Evolutionary conservation across 1,140 invertebrate genomes (phyloP), one percentile per base, ranked within the genome.

Genomic region (Zaprionus vittiger): DNA sequence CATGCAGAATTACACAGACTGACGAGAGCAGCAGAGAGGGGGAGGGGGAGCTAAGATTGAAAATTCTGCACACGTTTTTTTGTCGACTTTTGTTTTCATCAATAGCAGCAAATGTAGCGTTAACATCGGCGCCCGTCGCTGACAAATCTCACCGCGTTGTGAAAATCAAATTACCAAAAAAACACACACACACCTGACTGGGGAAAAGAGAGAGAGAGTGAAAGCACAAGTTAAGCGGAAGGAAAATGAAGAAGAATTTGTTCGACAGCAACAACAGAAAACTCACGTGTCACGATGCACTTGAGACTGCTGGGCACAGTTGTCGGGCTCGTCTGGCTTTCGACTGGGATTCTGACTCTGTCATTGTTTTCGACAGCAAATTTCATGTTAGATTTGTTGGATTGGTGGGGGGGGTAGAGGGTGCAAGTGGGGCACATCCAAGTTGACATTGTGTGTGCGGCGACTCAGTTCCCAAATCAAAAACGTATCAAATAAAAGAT

Each of bases 401-500:
- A 38, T 20, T 20, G 7, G 14, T 5, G 11, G 1, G 7, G 9
- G 22, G 15, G 12, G n/a, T 12, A 20, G 20, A 20, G 20, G 2
- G 24, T 4, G 24, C 24, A 24, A 4, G 24, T 24, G 24, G 24
- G 26, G 2, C 12, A 44, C 12, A 54, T 47, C 59, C 41, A 78
- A 78, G 73, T 71, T 89, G 84, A 81, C 79, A 79, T 86, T 86
- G 83, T 86, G 71, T 86, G 76, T 79, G 79, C 67, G 81, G 68
- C 61, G 55, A 76, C 44, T 69, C 44, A 52, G 44, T 71, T 63
- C 84, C 82, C 79, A 84, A 89, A 90, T 89, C 85, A 89, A 89
- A 89, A 89, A 81, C 85, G 78, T 89, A 89, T 89, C 84, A 89
- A 90, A 89, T 89, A 90, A 90, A 89, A 87, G 77, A 81, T 87